phyloP scores from a whole-genome alignment of 2,888 invertebrate species.

The Lottia gigantea region DNA sequence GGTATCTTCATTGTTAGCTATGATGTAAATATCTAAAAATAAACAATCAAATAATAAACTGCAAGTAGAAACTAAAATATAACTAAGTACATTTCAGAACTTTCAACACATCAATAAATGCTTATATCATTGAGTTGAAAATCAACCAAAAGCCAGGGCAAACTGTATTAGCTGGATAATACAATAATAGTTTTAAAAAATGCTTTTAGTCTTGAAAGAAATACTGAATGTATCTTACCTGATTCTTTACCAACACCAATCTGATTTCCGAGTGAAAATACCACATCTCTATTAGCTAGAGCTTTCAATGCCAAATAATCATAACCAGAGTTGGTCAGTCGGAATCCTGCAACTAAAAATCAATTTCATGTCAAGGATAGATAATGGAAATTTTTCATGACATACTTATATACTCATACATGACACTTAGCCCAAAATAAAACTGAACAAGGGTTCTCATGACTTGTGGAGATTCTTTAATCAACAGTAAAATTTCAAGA shows the following conservation, averaged over 20 bases:
- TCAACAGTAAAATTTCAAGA: too few relatives aligned
- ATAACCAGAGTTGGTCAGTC: slow-evolving; percentile 94
- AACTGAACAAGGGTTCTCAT: too few relatives aligned
- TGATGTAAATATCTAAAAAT: slow-evolving; percentile 84
- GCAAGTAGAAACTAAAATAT: neutral
- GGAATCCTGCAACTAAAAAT: slow-evolving; percentile 88
- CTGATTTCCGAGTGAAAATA: slow-evolving; percentile 91
- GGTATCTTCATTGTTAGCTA: slow-evolving; percentile 82
- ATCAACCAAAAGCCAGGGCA: too few relatives aligned
- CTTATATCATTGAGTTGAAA: too few relatives aligned
- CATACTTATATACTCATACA: neutral
- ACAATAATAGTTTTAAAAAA: too few relatives aligned
- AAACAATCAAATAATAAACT: slow-evolving; percentile 5
- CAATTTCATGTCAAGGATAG: too few relatives aligned
- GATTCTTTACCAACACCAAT: slow-evolving; percentile 99
- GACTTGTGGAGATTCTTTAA: too few relatives aligned
- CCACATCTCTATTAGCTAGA: slow-evolving; percentile 80
- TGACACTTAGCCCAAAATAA: too few relatives aligned
- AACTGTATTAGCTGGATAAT: too few relatives aligned
- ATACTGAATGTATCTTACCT: slow-evolving; percentile 50
- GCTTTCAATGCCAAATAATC: slow-evolving; percentile 95
- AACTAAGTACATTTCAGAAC: too few relatives aligned
- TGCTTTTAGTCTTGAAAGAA: too few relatives aligned
- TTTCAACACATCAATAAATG: too few relatives aligned
- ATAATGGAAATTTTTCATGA: neutral